A percentile compares a stretch with the other conserved stretches of the same genome.
Evolutionary conservation across 2,888 invertebrate genomes (phyloP).

Genomic region (Synergus itoensis): DNA sequence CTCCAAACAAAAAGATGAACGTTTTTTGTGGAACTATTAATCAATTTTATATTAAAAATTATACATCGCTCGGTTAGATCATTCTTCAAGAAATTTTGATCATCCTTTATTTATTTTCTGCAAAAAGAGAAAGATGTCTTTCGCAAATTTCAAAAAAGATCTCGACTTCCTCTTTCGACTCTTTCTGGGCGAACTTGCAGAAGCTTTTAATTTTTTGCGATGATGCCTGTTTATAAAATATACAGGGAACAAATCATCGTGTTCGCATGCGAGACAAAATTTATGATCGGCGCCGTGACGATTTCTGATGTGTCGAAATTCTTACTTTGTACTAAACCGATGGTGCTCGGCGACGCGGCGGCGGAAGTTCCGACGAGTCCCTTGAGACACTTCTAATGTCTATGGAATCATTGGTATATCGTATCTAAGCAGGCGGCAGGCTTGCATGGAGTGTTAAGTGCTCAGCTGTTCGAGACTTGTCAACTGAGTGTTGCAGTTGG

Average conservation of each 20-base stretch:
- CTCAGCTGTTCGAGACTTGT: slow-evolving; percentile 73
- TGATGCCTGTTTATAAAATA: slow-evolving; percentile 12
- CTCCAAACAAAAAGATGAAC: slow-evolving; percentile 70
- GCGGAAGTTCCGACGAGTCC: slow-evolving; percentile 69
- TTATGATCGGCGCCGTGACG: slow-evolving; percentile 35
- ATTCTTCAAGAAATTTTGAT: neutral
- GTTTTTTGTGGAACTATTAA: slow-evolving; percentile 48
- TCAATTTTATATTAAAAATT: neutral
- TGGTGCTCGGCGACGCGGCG: slow-evolving; percentile 51
- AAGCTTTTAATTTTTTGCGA: slow-evolving; percentile 7
- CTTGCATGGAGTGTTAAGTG: slow-evolving; percentile 63
- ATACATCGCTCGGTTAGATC: too few relatives aligned
- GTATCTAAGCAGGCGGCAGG: slow-evolving; percentile 16
- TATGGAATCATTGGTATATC: slow-evolving; percentile 17
- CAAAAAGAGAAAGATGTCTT: too few relatives aligned
- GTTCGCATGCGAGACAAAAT: neutral
- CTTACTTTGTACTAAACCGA: slow-evolving; percentile 23
- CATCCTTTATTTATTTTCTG: neutral
- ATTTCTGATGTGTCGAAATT: slow-evolving; percentile 38
- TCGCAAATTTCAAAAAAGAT: too few relatives aligned
- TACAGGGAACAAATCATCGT: neutral
- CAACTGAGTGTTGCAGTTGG: slow-evolving; percentile 56
- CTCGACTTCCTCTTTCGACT: neutral
- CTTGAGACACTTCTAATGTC: slow-evolving; percentile 53
- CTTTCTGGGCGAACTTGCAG: neutral